phyloP scores from a whole-genome alignment of 2,113 vertebrate species.

The Rallus limicola region DNA sequence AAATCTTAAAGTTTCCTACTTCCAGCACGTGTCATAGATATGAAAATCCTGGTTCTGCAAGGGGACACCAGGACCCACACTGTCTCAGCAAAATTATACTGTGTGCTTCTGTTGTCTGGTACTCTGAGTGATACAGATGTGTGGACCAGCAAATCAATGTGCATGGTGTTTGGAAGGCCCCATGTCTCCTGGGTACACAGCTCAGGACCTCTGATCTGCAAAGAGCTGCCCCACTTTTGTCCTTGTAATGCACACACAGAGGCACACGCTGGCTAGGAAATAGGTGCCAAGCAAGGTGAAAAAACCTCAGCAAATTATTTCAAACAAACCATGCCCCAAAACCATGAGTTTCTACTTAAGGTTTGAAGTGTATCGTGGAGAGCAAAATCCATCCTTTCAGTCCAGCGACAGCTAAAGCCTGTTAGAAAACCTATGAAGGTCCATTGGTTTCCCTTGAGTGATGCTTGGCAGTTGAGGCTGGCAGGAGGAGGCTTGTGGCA shows the following conservation, averaged over 20 bases:
- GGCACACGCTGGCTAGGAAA: not conserved
- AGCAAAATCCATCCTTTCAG: not conserved
- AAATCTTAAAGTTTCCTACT: not conserved
- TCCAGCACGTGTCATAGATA: not conserved
- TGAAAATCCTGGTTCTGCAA: not conserved
- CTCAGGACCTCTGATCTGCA: fast-evolving
- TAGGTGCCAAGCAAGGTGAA: not conserved
- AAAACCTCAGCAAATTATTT: not conserved
- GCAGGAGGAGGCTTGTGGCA: not conserved
- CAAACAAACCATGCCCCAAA: not conserved
- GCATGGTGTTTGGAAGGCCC: not conserved
- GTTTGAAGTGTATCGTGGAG: not conserved
- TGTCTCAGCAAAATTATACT: not conserved
- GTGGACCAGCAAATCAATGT: not conserved
- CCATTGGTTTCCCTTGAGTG: not conserved
- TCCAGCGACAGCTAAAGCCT: not conserved
- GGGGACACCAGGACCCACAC: not conserved
- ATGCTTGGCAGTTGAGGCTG: not conserved
- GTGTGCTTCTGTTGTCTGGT: not conserved
- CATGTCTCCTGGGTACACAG: fast-evolving
- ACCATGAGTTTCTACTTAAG: not conserved
- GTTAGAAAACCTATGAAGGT: not conserved
- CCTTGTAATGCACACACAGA: not conserved
- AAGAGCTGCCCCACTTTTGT: not conserved
- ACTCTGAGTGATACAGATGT: not conserved